Evolutionary conservation across 2,888 invertebrate genomes (phyloP), one percentile per base, ranked within the genome.

Genomic region (Plemyria rubiginata): DNA sequence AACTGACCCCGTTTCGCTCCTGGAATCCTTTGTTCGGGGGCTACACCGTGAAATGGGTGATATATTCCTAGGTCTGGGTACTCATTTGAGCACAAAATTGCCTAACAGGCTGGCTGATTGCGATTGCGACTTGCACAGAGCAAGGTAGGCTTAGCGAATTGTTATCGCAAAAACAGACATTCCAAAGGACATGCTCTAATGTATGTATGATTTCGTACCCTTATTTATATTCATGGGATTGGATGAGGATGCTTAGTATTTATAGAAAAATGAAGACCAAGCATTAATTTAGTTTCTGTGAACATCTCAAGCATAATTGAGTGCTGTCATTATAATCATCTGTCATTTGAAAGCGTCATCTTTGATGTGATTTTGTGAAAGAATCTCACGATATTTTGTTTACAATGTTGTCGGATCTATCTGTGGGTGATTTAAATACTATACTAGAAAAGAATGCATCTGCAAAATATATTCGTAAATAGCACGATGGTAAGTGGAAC

Each of bases 1-100:
- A 78, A 81, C 79, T 69, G 72, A 88, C 90, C 90, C 72, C 78
- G 78, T 81, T 90, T 77, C 76, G 49, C 38, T 50, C 49, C 49
- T 50, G 7, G 51, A 54, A 66, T 67, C 70, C 69, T 70, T 71
- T 73, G 71, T 70, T 65, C 50, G 29, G 22, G 51, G 15, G 32
- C 28, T 62, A 43, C 28, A 53, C 48, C 53, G 59, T 53, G 53
- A 53, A 53, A 59, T 49, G 40, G 59, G 53, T 41, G 28, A 53
- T 46, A 41, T 41, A 29, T 48, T 29, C 40, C 22, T 36, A 28
- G 52, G 43, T 48, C n/a, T 50, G 32, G 45, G 46, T 15, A 48
- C 16, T 40, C 48, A 41, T 16, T 32, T 41, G 8, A 41, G 46
- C 41, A 52, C 29, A 16, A 28, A 55, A 53, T 38, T 53, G 29